These are phyloP conservation scores for Macrochelys suwanniensis DNA, from an alignment of 2,797 vertebrate genomes.

Conservation along the genomic window DNA sequence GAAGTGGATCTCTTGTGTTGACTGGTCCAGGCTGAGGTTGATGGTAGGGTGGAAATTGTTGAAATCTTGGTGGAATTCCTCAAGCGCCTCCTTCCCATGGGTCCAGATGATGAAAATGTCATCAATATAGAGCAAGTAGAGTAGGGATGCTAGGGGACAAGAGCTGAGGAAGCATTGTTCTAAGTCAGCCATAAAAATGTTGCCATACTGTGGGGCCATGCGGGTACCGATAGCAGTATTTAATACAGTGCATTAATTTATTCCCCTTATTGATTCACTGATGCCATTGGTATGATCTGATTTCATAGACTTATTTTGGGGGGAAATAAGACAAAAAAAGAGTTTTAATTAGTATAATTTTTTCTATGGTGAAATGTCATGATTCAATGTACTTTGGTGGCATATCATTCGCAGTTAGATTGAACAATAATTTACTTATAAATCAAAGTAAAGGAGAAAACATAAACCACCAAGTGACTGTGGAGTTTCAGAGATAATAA, in stretches of 20 bases:
- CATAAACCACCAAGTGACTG: slow-evolving; percentile 60
- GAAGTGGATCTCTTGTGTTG: too few species aligned
- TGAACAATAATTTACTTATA: slow-evolving; percentile 79
- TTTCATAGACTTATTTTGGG: slow-evolving; percentile 71
- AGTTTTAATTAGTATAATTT: slow-evolving; percentile 79
- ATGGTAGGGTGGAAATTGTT: too few species aligned
- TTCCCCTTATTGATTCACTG: slow-evolving; percentile 68
- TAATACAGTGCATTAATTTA: slow-evolving; percentile 76
- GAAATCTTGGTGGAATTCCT: too few species aligned
- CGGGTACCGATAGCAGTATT: slow-evolving; percentile 15
- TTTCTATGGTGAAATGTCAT: slow-evolving; percentile 74
- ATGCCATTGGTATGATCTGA: slow-evolving; percentile 63
- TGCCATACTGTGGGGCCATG: too few species aligned
- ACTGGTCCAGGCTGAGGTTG: too few species aligned
- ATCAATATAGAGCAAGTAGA: too few species aligned
- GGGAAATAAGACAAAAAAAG: background rate
- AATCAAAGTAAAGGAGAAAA: slow-evolving; percentile 74
- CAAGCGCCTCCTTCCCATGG: too few species aligned
- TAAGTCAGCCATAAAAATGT: too few species aligned
- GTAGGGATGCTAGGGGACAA: too few species aligned
- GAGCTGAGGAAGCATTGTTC: too few species aligned
- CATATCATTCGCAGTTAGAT: slow-evolving; percentile 74
- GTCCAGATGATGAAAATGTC: too few species aligned
- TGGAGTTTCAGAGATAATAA: slow-evolving; percentile 61
- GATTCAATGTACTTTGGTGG: slow-evolving; percentile 65